Percentiles rank a stretch among this genome's conserved stretches.
Evolutionary conservation across 2,797 vertebrate species (phyloP).

Genomic region (Arctocebus calabarensis): DNA sequence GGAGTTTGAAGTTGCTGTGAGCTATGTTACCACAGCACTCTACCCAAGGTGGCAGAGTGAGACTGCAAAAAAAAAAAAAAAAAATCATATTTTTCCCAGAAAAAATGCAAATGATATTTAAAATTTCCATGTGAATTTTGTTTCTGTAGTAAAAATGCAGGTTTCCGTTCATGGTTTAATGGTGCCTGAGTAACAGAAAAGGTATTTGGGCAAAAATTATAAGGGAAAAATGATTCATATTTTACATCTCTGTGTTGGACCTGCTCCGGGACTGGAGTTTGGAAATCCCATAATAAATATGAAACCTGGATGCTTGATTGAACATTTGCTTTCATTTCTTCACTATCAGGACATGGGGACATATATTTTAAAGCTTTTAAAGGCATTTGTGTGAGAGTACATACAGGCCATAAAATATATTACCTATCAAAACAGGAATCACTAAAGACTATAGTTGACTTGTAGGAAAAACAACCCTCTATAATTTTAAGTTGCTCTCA

Average conservation of each 20-base stretch:
- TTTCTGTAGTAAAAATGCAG: neutral
- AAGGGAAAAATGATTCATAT: conserved; percentile 4
- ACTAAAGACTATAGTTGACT: conserved; percentile 32
- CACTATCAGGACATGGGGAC: neutral
- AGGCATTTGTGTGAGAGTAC: conserved; percentile 33
- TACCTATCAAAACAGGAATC: conserved; percentile 44
- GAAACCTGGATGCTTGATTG: conserved; percentile 19
- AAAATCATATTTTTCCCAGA: conserved; percentile 24
- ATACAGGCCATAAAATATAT: neutral
- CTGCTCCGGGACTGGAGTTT: conserved; percentile 34
- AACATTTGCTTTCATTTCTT: conserved; percentile 53
- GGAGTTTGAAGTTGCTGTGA: no score
- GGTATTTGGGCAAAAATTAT: neutral
- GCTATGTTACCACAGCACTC: no score
- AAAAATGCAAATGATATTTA: conserved; percentile 18
- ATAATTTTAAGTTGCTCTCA: neutral
- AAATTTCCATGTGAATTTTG: neutral
- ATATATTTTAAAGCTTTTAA: conserved; percentile 36
- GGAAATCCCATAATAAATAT: conserved; percentile 61
- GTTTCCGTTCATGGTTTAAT: neutral
- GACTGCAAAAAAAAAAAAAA: neutral
- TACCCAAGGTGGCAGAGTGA: no score
- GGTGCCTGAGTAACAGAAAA: neutral
- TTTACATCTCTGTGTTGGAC: conserved; percentile 30
- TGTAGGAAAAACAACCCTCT: neutral